These are phyloP conservation scores for Tetranychus truncatus DNA, from an alignment of 2,888 invertebrate genomes.

Conservation along the genomic window DNA sequence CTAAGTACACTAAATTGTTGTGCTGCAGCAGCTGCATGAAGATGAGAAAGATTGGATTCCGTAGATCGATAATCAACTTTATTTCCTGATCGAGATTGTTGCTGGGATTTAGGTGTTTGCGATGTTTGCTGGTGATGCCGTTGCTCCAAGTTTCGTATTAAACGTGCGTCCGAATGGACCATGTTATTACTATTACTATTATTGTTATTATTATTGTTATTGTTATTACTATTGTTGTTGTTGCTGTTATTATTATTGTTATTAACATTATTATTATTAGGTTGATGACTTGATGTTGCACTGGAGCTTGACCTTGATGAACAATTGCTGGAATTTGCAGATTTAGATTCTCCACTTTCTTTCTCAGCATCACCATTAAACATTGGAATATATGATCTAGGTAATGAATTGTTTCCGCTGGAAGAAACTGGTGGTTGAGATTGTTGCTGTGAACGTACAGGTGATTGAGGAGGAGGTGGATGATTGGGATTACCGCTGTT, in stretches of 20 bases:
- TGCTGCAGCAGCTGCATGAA: background rate
- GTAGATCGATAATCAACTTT: background rate
- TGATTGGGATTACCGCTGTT: background rate
- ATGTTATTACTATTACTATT: background rate
- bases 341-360: background rate
- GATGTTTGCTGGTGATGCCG: background rate
- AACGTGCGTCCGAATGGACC: background rate
- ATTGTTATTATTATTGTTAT: background rate
- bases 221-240: background rate
- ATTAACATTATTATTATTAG: background rate
- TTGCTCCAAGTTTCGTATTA: background rate
- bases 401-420: background rate
- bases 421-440: background rate
- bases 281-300: constrained; percentile 1
- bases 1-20: background rate
- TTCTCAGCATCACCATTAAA: background rate
- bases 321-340: background rate
- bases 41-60: background rate
- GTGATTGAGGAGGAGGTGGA: background rate
- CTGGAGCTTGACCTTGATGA: background rate
- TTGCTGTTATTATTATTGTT: background rate
- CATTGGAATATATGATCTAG: background rate
- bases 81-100: constrained; percentile 1
- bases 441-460: background rate
- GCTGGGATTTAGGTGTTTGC: background rate